Conservation (phyloP, 1,140 invertebrate genomes). For the Thaumatotibia leucotreta region DNA sequence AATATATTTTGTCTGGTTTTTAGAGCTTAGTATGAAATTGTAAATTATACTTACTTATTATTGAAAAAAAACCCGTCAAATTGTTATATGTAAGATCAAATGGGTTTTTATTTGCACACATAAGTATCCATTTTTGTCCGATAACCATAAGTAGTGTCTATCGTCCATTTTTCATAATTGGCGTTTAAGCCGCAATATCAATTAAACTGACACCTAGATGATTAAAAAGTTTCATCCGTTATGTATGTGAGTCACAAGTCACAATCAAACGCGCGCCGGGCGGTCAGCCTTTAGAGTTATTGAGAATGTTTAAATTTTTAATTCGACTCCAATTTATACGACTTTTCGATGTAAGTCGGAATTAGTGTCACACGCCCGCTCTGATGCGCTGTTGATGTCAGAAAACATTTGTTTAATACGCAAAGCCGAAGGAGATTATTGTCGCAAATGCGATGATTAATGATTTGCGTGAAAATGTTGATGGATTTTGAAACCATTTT, state of each 20-base stretch:
- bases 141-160: not conserved
- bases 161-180: not conserved
- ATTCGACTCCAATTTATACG: conserved; percentile 63
- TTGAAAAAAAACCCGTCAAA: too few species aligned
- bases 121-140: too few species aligned
- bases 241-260: conserved; percentile 23
- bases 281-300: conserved; percentile 38
- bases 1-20: too few species aligned
- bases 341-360: conserved; percentile 57
- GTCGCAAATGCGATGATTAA: conserved; percentile 30
- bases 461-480: conserved; percentile 33
- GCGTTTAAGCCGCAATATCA: not conserved
- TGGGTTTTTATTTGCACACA: too few species aligned
- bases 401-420: conserved; percentile 62
- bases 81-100: too few species aligned
- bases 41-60: too few species aligned
- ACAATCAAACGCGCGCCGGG: conserved; percentile 17
- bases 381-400: conserved; percentile 38
- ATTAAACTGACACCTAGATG: not conserved
- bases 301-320: conserved; percentile 56
- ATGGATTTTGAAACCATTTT: conserved; percentile 7
- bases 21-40: too few species aligned
- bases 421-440: conserved; percentile 48
- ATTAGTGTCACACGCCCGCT: conserved; percentile 57
- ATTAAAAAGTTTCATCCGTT: not conserved